phyloP scores from a whole-genome alignment of 2,888 invertebrate species.

The Fissipunctia ypsillon region DNA sequence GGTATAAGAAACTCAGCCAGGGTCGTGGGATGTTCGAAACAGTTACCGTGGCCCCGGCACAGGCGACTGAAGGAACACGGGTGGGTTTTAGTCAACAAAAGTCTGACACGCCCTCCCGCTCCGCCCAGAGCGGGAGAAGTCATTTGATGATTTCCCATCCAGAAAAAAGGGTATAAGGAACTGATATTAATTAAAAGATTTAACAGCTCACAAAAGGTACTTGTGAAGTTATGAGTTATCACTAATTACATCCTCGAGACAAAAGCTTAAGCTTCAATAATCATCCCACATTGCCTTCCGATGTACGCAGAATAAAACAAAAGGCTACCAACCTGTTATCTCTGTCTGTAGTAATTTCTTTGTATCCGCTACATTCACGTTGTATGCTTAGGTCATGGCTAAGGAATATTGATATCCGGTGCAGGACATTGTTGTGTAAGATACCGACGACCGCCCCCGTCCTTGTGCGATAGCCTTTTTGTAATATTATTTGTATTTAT shows the following conservation, averaged over 20 bases:
- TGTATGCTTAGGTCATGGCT: constrained; percentile 46
- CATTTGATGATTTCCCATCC: too few relatives aligned
- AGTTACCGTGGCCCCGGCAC: too few relatives aligned
- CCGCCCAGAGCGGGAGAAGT: too few relatives aligned
- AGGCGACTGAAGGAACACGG: too few relatives aligned
- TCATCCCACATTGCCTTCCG: constrained; percentile 2
- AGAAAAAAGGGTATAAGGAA: too few relatives aligned
- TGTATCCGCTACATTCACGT: constrained; percentile 21
- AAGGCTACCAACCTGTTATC: constrained; percentile 37
- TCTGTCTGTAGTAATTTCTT: constrained; percentile 21
- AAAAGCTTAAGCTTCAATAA: neutral
- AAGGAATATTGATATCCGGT: constrained; percentile 32
- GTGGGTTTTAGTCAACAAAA: too few relatives aligned
- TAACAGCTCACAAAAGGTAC: too few relatives aligned
- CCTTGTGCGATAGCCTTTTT: constrained; percentile 15
- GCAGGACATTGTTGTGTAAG: constrained; percentile 19
- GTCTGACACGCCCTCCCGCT: too few relatives aligned
- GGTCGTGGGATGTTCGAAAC: too few relatives aligned
- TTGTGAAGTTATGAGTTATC: too few relatives aligned
- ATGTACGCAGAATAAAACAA: constrained; percentile 29
- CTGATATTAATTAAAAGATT: too few relatives aligned
- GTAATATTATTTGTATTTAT: neutral
- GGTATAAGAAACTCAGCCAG: too few relatives aligned
- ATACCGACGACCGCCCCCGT: constrained; percentile 25
- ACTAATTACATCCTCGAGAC: neutral